Conservation (phyloP, 2,113 vertebrate species). For the Microtus richardsoni region DNA sequence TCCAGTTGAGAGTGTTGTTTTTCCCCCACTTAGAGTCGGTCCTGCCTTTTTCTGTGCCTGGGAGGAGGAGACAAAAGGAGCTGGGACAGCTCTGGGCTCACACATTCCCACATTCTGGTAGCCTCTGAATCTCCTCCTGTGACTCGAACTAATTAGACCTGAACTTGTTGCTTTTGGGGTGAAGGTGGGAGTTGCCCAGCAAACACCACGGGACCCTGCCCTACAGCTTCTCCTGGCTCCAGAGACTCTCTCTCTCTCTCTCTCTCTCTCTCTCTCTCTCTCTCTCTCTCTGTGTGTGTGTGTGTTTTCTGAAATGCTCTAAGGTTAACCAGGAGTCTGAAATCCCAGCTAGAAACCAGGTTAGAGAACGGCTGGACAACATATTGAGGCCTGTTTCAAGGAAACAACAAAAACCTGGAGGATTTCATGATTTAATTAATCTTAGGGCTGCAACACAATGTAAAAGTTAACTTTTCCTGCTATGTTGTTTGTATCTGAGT, state of each 20-base stretch:
- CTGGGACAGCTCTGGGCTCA: not conserved
- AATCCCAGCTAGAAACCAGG: not conserved
- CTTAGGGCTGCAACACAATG: slow-evolving; percentile 19
- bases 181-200: not conserved
- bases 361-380: not conserved
- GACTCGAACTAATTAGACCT: not conserved
- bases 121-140: not conserved
- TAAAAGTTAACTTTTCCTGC: not conserved
- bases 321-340: not conserved
- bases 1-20: not conserved
- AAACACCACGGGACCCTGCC: not conserved
- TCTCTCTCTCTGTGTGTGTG: not conserved
- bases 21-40: not conserved
- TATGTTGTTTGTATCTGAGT: slow-evolving; percentile 9
- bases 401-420: not conserved
- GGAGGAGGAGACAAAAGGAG: not conserved
- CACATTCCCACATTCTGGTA: not conserved
- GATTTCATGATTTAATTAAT: slow-evolving; percentile 33
- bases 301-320: not conserved
- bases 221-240: not conserved
- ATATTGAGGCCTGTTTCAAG: not conserved
- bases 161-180: slow-evolving; percentile 7
- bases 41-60: not conserved
- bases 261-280: too few species aligned
- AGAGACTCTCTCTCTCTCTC: not conserved